Percentiles rank a stretch among this genome's conserved stretches.
phyloP scores from a whole-genome alignment of 2,113 vertebrate genomes.

The Nibea albiflora region DNA sequence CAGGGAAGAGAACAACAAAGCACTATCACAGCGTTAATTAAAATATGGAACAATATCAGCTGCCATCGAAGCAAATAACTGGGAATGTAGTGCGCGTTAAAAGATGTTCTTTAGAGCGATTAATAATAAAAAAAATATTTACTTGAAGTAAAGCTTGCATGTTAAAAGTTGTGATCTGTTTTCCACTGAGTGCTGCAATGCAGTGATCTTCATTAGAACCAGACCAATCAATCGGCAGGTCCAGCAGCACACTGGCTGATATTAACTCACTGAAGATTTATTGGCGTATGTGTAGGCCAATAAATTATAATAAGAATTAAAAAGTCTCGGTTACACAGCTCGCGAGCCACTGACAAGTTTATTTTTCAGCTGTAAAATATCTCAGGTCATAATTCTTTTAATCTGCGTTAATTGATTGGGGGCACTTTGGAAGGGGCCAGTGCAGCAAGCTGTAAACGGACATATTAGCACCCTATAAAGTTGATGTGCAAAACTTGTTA shows the following conservation, averaged over 20 bases:
- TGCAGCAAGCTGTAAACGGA: background rate
- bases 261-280: background rate
- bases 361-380: conserved; percentile 4
- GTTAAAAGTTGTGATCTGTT: background rate
- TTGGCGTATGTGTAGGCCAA: background rate
- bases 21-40: background rate
- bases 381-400: background rate
- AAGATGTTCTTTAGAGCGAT: background rate
- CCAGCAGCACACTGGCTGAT: background rate
- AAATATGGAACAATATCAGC: background rate
- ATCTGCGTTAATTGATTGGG: conserved; percentile 5
- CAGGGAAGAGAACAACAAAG: background rate
- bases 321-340: background rate
- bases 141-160: background rate
- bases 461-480: background rate
- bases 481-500: background rate
- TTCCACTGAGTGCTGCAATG: conserved; percentile 9
- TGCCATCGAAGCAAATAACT: background rate
- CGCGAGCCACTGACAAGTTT: background rate
- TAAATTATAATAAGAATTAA: conserved; percentile 4
- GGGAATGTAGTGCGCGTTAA: background rate
- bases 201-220: conserved; percentile 1
- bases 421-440: background rate
- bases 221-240: background rate
- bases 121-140: background rate